Conservation (phyloP, 2,797 vertebrate species). For the Chromobotia macracanthus region DNA sequence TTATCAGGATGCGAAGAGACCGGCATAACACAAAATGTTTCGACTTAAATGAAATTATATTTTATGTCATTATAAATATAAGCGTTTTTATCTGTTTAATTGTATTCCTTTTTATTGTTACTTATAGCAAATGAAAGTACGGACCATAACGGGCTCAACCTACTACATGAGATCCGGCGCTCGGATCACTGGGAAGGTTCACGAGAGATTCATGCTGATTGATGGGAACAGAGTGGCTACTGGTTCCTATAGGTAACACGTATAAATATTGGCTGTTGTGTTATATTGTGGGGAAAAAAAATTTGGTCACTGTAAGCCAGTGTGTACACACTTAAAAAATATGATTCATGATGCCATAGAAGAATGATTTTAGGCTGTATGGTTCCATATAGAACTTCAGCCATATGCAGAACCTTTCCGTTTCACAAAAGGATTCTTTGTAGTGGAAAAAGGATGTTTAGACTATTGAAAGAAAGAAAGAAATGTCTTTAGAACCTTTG, state of each 20-base stretch:
- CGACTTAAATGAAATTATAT: not conserved
- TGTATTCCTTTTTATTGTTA: conserved; percentile 26
- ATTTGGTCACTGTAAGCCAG: not conserved
- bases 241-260: conserved; percentile 90
- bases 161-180: conserved; percentile 92
- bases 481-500: too few species aligned
- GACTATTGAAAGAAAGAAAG: too few species aligned
- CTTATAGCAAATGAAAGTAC: conserved; percentile 87
- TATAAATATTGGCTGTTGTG: not conserved
- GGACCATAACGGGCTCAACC: conserved; percentile 86
- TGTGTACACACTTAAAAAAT: too few species aligned
- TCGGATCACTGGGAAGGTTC: conserved; percentile 90
- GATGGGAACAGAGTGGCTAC: conserved; percentile 92
- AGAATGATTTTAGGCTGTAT: too few species aligned
- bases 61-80: not conserved
- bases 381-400: too few species aligned
- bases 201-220: conserved; percentile 93
- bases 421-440: too few species aligned
- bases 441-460: too few species aligned
- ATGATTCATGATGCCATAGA: too few species aligned
- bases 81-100: not conserved
- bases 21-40: too few species aligned
- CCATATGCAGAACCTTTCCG: too few species aligned
- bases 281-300: not conserved
- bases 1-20: too few species aligned